Evolutionary conservation across 64 coral and sea anemone genomes (phyloP), one percentile per base, ranked within the genome.

Genomic region (Pocillopora verrucosa): DNA sequence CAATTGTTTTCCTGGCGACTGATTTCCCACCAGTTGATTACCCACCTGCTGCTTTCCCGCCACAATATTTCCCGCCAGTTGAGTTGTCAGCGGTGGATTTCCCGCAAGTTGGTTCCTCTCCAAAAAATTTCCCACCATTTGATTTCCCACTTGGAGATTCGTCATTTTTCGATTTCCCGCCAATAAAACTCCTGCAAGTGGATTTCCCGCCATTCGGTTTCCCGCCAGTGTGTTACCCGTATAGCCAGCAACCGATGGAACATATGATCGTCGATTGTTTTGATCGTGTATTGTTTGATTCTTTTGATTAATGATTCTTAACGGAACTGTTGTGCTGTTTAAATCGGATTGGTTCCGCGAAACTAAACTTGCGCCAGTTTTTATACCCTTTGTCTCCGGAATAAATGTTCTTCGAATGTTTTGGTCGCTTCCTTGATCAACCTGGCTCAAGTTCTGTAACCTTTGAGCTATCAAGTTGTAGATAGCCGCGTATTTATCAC

Each of bases 391-490:
- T 51, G 41, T 63, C 20, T 24, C 25, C 10, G 82, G 82, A 30
- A 72, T 38, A 38, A 41, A 70, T 16, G 64, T 38, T 19, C 61
- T 62, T 67, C 80, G 80, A 83, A 22, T 85, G 11, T 85, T 72
- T 72, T 22, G 17, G 51, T 56, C 80, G 15, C 13, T 9, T 56
- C 30, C 81, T 36, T 36, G 59, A 62, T 81, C 62, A 36, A 16
- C 26, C 56, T 85, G 64, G 72, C 63, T 70, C 65, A 85, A 85
- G 65, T 85, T 85, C 82, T 65, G 82, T 72, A 85, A 16, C 7
- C 19, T 70, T 65, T 72, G 82, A 56, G 63, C 68, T 85, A 85
- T 26, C n/a, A 85, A 20, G 37, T 85, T 4, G 82, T 69, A 72
- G 20, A 85, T 72, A 72, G 17, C 65, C 70, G 69, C 19, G 72